Evolutionary conservation across 1,140 invertebrate species (phyloP), one percentile per base, ranked within the genome.

Genomic region (Drosophila nigromelanica): DNA sequence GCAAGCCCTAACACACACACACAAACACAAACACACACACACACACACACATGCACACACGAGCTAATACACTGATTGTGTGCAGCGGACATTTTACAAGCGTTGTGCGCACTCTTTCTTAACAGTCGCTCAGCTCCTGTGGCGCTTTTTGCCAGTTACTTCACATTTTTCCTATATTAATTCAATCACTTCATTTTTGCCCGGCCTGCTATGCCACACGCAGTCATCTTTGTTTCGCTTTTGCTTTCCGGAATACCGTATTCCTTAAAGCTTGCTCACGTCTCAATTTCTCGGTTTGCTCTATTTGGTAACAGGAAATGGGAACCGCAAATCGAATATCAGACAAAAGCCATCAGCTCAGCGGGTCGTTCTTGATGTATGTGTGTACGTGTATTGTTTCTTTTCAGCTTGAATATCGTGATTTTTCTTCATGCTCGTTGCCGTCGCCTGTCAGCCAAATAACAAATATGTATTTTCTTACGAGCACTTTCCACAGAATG

Each of bases 171-270:
- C 14, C 69, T 59, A 81, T 76, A 86, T 87, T 78, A 69, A 87
- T 87, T 76, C 73, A 86, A 86, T 86, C 75, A 87, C 78, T 81
- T 87, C 62, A 54, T 67, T 61, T 78, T 71, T 70, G 70, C 51
- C 50, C 35, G 59, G 52, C 73, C 48, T 55, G 78, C 69, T 72
- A 66, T 80, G 70, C 45, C 37, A 39, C 61, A 61, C n/a, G 50
- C 60, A 61, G 50, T 78, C 67, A 68, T 68, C 63, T 27, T 27
- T 27, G 27, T 27, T 27, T 27, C 5, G 27, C 5, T 27, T 27
- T 27, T 6, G 27, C 27, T 27, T 6, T 27, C 5, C 27, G 4
- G 27, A 6, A 27, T 6, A 27, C 5, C 27, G 27, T n/a, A n/a
- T 27, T 6, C 27, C 82, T 81, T 82, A 74, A 82, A 78, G 67